These are phyloP conservation scores for Vulpes vulpes DNA, from an alignment of 2,113 vertebrate species.

Conservation along the genomic window DNA sequence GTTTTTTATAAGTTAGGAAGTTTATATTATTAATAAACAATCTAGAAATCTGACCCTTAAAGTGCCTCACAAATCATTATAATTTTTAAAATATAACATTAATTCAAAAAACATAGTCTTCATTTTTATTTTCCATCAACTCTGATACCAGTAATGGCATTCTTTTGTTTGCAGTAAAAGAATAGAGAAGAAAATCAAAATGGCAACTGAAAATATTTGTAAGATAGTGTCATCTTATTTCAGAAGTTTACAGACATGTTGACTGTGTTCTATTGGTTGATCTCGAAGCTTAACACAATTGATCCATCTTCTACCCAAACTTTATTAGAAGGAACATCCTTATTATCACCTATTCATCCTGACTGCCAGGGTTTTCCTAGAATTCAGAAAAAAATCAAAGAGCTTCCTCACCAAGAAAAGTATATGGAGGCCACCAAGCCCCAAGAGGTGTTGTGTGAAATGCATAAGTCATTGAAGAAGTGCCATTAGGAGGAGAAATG, in stretches of 20 bases:
- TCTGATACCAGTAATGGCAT: conserved; percentile 19
- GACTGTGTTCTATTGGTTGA: not conserved
- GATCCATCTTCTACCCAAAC: not conserved
- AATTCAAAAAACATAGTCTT: not conserved
- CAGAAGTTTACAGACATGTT: not conserved
- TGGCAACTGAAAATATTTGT: not conserved
- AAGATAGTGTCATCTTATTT: not conserved
- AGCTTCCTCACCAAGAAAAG: not conserved
- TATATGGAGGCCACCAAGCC: not conserved
- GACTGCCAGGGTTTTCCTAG: not conserved
- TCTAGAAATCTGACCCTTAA: conserved; percentile 47
- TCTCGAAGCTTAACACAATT: conserved; percentile 30
- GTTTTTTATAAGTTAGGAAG: conserved; percentile 69
- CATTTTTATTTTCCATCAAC: conserved; percentile 4
- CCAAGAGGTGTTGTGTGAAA: not conserved
- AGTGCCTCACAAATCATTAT: conserved; percentile 48
- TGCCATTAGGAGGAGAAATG: not conserved
- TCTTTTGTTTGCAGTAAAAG: not conserved
- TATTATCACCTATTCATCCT: not conserved
- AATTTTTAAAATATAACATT: conserved; percentile 49
- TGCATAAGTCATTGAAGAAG: not conserved
- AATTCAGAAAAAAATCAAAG: not conserved
- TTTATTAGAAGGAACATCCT: not conserved
- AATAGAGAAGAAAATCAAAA: conserved; percentile 24
- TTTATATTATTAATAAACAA: conserved; percentile 50